A percentile compares a stretch with the other conserved stretches of the same genome.
These are phyloP conservation scores for Anagrus nilaparvatae DNA, from an alignment of 1,140 invertebrate genomes.

Conservation along the genomic window DNA sequence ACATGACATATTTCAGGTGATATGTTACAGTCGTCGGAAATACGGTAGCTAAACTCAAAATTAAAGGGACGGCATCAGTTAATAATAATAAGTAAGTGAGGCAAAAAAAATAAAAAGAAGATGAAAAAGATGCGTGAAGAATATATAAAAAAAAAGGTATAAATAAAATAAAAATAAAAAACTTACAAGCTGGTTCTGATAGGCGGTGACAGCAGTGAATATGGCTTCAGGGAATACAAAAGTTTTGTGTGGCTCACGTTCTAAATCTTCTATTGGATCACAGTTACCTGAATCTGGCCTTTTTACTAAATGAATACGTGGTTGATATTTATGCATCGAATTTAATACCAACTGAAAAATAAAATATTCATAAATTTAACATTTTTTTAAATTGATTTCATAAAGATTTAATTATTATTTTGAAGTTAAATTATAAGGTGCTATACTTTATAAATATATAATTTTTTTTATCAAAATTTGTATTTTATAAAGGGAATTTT, in stretches of 20 bases:
- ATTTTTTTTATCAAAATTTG: too few species aligned
- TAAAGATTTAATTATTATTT: too few species aligned
- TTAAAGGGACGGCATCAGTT: too few species aligned
- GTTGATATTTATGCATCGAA: constrained; percentile 99
- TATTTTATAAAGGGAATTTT: too few species aligned
- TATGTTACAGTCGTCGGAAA: too few species aligned
- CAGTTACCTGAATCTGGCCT: constrained; percentile 48
- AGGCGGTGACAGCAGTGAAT: constrained; percentile 97
- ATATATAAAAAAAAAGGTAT: constrained; percentile 16
- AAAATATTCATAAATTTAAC: background rate
- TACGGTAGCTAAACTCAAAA: too few species aligned
- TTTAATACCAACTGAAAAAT: constrained; percentile 84
- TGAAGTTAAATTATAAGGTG: too few species aligned
- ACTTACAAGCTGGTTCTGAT: constrained; percentile 63
- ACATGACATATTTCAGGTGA: too few species aligned
- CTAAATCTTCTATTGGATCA: constrained; percentile 69
- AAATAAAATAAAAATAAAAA: too few species aligned
- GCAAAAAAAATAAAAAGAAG: constrained; percentile 4
- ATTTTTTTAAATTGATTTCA: too few species aligned
- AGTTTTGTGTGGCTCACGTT: constrained; percentile 80
- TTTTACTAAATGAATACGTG: constrained; percentile 84
- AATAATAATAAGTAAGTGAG: background rate
- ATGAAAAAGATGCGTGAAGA: too few species aligned
- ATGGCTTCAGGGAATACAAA: constrained; percentile 95
- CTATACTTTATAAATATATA: too few species aligned